These are phyloP conservation scores for Campoletis raptor DNA, from an alignment of 2,888 invertebrate genomes.

Conservation along the genomic window DNA sequence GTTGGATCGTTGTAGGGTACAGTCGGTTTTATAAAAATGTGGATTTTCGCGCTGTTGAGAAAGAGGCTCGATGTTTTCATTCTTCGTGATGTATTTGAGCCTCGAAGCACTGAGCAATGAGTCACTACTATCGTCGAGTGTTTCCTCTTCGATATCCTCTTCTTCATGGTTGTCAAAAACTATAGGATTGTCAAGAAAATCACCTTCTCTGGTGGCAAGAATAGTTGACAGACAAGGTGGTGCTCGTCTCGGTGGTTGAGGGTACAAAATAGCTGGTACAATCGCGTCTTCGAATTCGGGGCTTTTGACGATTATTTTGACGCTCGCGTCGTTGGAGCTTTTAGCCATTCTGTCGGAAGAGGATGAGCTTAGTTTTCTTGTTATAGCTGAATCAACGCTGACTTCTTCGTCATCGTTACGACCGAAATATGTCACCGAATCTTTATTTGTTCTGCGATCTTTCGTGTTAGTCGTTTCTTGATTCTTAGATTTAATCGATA, in stretches of 20 bases:
- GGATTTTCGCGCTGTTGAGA: conserved; percentile 32
- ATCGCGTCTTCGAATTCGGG: conserved; percentile 89
- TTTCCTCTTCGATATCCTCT: conserved; percentile 86
- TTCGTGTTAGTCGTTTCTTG: conserved; percentile 20
- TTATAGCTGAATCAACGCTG: conserved; percentile 71
- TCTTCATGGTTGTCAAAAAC: conserved; percentile 86
- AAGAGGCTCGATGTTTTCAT: conserved; percentile 65
- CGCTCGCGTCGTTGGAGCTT: conserved; percentile 83
- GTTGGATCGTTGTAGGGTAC: neutral
- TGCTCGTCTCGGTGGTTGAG: conserved; percentile 92
- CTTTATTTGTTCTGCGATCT: conserved; percentile 4
- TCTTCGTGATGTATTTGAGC: conserved; percentile 78
- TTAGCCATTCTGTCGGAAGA: conserved; percentile 84
- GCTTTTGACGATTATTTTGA: conserved; percentile 86
- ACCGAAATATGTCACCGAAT: conserved; percentile 56
- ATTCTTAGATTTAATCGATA: conserved; percentile 38
- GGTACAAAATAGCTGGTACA: conserved; percentile 91
- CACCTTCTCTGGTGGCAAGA: conserved; percentile 79
- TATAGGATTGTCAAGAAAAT: conserved; percentile 85
- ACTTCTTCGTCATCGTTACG: conserved; percentile 50
- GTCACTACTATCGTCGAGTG: conserved; percentile 87
- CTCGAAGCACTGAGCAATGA: conserved; percentile 89
- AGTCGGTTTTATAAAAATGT: conserved; percentile 35
- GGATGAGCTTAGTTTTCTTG: conserved; percentile 82
- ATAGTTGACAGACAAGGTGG: conserved; percentile 82